Conservation (phyloP, 2,113 vertebrate genomes). For the Lathamus discolor region DNA sequence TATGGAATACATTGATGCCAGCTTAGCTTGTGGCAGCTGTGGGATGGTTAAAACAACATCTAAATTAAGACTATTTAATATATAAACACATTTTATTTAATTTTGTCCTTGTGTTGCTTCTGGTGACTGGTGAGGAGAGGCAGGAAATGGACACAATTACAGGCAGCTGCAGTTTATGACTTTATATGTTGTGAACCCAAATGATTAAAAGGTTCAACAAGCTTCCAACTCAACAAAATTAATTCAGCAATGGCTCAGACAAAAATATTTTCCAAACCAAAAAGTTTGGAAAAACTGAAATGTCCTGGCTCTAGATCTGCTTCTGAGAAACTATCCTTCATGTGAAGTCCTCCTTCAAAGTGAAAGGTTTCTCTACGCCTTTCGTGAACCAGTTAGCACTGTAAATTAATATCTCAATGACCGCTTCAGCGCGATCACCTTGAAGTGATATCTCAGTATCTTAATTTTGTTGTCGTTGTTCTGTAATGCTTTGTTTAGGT, state of each 20-base stretch:
- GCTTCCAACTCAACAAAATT: not conserved
- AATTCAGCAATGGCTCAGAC: not conserved
- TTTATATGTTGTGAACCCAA: not conserved
- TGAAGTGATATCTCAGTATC: not conserved
- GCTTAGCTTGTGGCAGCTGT: not conserved
- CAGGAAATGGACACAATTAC: conserved; percentile 9
- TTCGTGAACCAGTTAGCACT: not conserved
- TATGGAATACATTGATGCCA: not conserved
- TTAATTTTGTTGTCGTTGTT: not conserved
- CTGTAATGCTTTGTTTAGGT: not conserved
- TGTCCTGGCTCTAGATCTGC: not conserved
- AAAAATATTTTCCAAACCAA: not conserved
- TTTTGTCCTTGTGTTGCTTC: not conserved
- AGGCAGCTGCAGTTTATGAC: not conserved
- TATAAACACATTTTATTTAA: not conserved
- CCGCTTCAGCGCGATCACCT: not conserved
- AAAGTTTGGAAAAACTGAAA: not conserved
- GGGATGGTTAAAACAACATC: not conserved
- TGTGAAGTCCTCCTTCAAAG: not conserved
- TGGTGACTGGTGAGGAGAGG: not conserved
- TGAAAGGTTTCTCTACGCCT: not conserved
- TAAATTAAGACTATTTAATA: not conserved
- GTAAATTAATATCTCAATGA: not conserved
- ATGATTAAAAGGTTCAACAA: not conserved
- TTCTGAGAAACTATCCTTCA: not conserved